Evolutionary conservation across 2,888 invertebrate species (phyloP), one percentile per base, ranked within the genome.

Genomic region (Macroteleia sp.): DNA sequence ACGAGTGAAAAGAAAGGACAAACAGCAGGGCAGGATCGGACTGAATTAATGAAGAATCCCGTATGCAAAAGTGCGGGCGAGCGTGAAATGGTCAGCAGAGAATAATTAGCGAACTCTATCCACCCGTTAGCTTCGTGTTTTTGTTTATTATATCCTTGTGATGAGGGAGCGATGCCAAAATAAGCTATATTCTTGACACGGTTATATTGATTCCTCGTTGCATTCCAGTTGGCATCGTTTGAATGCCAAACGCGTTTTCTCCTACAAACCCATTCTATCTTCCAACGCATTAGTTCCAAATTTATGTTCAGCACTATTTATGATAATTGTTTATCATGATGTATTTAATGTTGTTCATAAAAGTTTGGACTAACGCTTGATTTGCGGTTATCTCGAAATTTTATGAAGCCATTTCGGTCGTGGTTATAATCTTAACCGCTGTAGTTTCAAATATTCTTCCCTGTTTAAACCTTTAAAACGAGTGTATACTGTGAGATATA

Each of bases 71-170:
- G 59, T 52, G 62, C 67, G 16, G 42, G 20, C 46, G 39, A 54
- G 64, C 59, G 69, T 52, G 69, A 77, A 74, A 74, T 50, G 66
- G 67, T 62, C 66, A 66, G 57, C 56, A 50, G 42, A 14, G 42
- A 34, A 59, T 75, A 80, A 77, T 75, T 77, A 75, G 74, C 70
- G 67, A 67, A 66, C 34, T 52, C 46, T 36, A 59, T 57, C 54
- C 44, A 42, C 32, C 22, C 34, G 59, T 70, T 52, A 28, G 30
- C 52, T 50, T 50, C 25, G 42, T 34, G 32, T n/a, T 10, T n/a
- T 22, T 4, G 17, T n/a, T n/a, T 22, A 36, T 56, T 28, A 14
- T 30, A 6, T 44, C 9, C 19, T 32, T 50, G 14, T 5, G 50
- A 28, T 30, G 32, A 32, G 25, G 19, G 19, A 19, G 41, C 39